Conservation (phyloP, 2,888 invertebrate genomes). For the Pogonocherus hispidulus region DNA sequence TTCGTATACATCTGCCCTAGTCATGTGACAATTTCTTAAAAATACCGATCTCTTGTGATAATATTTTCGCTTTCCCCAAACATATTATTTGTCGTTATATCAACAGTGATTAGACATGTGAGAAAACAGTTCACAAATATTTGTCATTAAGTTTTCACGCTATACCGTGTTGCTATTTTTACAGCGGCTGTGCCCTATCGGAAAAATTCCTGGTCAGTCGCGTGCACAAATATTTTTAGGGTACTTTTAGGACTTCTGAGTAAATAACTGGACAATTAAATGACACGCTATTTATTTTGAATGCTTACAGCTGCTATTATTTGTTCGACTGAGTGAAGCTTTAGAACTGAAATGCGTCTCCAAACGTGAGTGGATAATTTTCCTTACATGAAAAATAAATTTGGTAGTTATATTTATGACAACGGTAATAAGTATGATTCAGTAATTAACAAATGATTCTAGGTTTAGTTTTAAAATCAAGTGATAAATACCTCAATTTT, state of each 20-base stretch:
- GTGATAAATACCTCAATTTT: too few relatives aligned
- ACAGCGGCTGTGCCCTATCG: background rate
- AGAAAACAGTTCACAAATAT: conserved; percentile 18
- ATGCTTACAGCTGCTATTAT: conserved; percentile 3
- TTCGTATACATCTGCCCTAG: conserved; percentile 39
- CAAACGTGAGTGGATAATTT: too few relatives aligned
- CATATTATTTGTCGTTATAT: conserved; percentile 22
- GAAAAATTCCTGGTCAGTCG: background rate
- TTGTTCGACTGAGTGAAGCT: background rate
- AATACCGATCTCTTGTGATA: conserved; percentile 35
- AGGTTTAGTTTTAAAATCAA: too few relatives aligned
- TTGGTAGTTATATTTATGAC: too few relatives aligned
- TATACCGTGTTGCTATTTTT: conserved; percentile 15
- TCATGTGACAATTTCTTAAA: conserved; percentile 42
- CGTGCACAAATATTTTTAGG: conserved; percentile 22
- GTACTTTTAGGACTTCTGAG: conserved; percentile 4
- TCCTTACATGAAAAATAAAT: too few relatives aligned
- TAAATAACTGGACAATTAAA: conserved; percentile 17
- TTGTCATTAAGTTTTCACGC: conserved; percentile 10
- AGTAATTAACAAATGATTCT: too few relatives aligned
- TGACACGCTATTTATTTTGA: background rate
- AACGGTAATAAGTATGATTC: too few relatives aligned
- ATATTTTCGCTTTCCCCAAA: conserved; percentile 36
- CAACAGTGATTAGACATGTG: conserved; percentile 29
- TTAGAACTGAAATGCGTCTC: too few relatives aligned